Conservation (phyloP, 2,888 invertebrate species). For the Cheilosia scutellata region DNA sequence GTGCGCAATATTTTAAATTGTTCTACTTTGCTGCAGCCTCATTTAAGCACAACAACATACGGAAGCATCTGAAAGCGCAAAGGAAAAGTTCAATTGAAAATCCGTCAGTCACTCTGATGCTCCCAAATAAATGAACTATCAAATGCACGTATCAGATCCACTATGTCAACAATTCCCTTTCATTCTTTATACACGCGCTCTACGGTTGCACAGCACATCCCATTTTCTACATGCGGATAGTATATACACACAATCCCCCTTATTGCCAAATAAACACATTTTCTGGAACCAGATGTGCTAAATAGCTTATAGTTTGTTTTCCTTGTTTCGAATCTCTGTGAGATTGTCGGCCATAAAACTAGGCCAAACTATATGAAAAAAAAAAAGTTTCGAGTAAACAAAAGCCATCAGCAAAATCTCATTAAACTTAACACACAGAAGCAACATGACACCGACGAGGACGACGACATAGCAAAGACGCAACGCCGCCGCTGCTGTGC, state of each 20-base stretch:
- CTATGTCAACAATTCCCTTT: constrained; percentile 28
- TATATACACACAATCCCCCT: constrained; percentile 3
- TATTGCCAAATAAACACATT: constrained; percentile 50
- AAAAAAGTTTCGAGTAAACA: constrained; percentile 56
- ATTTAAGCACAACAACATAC: too few species aligned
- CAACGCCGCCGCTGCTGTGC: background rate
- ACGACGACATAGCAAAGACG: background rate
- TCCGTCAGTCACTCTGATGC: background rate
- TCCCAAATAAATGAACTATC: constrained; percentile 1
- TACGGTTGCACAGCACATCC: constrained; percentile 12
- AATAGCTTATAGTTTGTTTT: background rate
- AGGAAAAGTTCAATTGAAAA: background rate
- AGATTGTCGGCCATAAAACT: constrained; percentile 50
- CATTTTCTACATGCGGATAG: constrained; percentile 16
- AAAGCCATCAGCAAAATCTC: constrained; percentile 67
- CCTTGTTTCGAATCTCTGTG: constrained; percentile 21
- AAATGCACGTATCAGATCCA: constrained; percentile 18
- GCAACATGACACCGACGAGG: background rate
- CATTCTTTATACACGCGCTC: constrained; percentile 23
- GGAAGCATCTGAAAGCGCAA: background rate
- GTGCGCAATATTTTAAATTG: too few species aligned
- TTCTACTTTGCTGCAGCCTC: too few species aligned
- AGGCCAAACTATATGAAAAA: constrained; percentile 68
- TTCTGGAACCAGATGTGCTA: constrained; percentile 54
- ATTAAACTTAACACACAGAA: constrained; percentile 63